phyloP scores from a whole-genome alignment of 1,140 invertebrate genomes.

The Conus ventricosus region DNA sequence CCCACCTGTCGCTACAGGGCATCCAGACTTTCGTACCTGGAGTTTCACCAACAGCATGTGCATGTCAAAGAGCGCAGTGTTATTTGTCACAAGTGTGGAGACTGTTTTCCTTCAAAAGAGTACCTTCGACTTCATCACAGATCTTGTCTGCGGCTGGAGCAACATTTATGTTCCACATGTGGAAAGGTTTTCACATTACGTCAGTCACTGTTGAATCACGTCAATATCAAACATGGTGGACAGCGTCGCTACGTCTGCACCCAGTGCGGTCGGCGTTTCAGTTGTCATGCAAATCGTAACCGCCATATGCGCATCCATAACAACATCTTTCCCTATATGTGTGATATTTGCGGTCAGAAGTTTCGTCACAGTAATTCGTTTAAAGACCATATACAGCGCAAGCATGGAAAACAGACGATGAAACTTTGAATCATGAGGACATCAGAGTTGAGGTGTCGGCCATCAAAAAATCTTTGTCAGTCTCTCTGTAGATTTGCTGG shows the following conservation, averaged over 20 bases:
- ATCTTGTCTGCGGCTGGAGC: slow-evolving; percentile 43
- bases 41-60: slow-evolving; percentile 32
- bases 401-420: background rate
- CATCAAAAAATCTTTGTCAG: too few species aligned
- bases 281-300: slow-evolving; percentile 50
- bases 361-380: slow-evolving; percentile 58
- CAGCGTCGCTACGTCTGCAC: slow-evolving; percentile 49
- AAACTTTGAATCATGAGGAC: background rate
- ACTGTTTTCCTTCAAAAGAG: slow-evolving; percentile 63
- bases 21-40: background rate
- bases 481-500: too few species aligned
- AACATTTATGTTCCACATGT: slow-evolving; percentile 56
- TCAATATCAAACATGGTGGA: slow-evolving; percentile 43
- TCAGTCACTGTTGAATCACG: slow-evolving; percentile 48
- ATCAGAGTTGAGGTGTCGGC: too few species aligned
- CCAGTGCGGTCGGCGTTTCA: slow-evolving; percentile 50
- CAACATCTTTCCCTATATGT: slow-evolving; percentile 53
- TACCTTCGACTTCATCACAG: slow-evolving; percentile 52
- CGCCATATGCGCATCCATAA: slow-evolving; percentile 56
- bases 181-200: slow-evolving; percentile 50
- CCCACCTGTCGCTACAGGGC: background rate
- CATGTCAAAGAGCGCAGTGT: slow-evolving; percentile 60
- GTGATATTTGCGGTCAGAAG: slow-evolving; percentile 49
- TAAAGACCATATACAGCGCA: slow-evolving; percentile 44
- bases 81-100: slow-evolving; percentile 62